Conservation (phyloP, 2,888 invertebrate species). For the Spisula solida region DNA sequence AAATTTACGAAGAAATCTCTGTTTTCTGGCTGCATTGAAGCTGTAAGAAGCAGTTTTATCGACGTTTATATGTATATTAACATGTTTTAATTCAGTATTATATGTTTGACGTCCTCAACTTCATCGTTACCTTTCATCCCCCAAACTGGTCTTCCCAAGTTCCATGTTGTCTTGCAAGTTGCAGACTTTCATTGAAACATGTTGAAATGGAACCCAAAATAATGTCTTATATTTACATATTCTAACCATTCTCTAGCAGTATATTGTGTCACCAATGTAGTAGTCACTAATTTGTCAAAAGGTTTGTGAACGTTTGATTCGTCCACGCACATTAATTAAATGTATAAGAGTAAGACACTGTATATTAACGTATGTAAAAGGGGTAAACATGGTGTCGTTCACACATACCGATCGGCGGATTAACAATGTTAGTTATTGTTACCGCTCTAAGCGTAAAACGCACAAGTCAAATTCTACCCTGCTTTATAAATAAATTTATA, state of each 20-base stretch:
- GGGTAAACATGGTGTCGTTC: too few relatives aligned
- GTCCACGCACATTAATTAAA: too few relatives aligned
- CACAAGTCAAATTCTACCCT: too few relatives aligned
- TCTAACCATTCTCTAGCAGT: not conserved
- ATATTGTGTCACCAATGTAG: not conserved
- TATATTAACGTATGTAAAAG: too few relatives aligned
- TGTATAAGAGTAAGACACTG: too few relatives aligned
- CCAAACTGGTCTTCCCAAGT: too few relatives aligned
- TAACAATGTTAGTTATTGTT: too few relatives aligned
- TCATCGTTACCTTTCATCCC: not conserved
- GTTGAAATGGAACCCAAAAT: slow-evolving; percentile 14
- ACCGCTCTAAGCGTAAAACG: too few relatives aligned
- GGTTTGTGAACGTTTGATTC: not conserved
- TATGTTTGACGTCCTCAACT: not conserved
- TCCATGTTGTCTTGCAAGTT: not conserved
- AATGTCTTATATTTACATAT: not conserved
- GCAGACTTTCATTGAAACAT: not conserved
- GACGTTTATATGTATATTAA: not conserved
- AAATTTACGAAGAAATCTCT: not conserved
- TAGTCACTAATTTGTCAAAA: not conserved
- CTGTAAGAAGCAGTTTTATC: not conserved
- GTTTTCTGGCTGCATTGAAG: not conserved
- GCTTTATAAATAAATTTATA: too few relatives aligned
- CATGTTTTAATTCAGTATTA: slow-evolving; percentile 5
- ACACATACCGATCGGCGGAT: too few relatives aligned